Evolutionary conservation across 2,113 vertebrate genomes (phyloP).

Genomic region (Clinocottus analis): DNA sequence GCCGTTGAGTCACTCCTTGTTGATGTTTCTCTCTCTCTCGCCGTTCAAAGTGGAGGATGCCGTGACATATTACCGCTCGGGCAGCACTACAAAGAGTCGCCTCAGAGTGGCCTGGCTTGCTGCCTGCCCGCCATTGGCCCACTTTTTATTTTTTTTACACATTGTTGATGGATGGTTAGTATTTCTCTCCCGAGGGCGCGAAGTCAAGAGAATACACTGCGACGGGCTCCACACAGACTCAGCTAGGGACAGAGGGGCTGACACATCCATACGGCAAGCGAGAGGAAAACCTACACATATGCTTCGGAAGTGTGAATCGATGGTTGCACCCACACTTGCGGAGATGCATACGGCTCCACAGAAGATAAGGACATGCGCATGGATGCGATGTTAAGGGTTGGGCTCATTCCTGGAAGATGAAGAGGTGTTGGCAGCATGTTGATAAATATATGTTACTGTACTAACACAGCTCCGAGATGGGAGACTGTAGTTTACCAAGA

Average conservation of each 20-base stretch:
- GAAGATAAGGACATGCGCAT: neutral
- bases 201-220: neutral
- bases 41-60: constrained; percentile 59
- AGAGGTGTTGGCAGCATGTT: neutral
- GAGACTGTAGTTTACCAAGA: constrained; percentile 5
- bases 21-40: constrained; percentile 49
- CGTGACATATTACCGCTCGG: constrained; percentile 66
- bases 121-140: constrained; percentile 17
- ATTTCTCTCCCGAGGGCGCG: constrained; percentile 33
- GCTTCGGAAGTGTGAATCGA: constrained; percentile 8
- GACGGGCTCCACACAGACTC: neutral
- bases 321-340: constrained; percentile 15
- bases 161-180: constrained; percentile 55
- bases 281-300: constrained; percentile 24
- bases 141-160: constrained; percentile 67
- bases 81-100: constrained; percentile 67
- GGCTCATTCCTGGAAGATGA: constrained; percentile 1
- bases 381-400: neutral
- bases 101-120: constrained; percentile 48
- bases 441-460: constrained; percentile 28
- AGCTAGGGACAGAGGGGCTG: constrained; percentile 7
- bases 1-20: constrained; percentile 69
- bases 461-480: constrained; percentile 14
- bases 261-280: constrained; percentile 20
- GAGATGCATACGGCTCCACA: neutral